phyloP scores from a whole-genome alignment of 1,140 invertebrate genomes.

The Drosophila bocqueti region DNA sequence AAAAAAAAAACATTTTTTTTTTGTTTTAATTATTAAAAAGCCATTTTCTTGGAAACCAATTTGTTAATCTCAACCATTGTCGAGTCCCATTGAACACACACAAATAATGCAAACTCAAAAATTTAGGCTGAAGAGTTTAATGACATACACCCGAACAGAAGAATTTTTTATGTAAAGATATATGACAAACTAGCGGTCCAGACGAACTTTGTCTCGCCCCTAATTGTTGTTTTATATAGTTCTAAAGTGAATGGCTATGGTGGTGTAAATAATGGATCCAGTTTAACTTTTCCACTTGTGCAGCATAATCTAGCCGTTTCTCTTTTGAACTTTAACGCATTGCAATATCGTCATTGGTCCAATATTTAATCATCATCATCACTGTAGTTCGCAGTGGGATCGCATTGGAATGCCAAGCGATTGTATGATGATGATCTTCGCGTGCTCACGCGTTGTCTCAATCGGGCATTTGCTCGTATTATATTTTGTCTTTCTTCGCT shows the following conservation, averaged over 20 bases:
- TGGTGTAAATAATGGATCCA: background rate
- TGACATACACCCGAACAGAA: too few species aligned
- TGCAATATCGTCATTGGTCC: conserved; percentile 24
- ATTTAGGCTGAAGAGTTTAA: too few species aligned
- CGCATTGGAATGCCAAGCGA: conserved; percentile 7
- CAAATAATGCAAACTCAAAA: too few species aligned
- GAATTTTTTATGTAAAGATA: too few species aligned
- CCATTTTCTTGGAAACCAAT: too few species aligned
- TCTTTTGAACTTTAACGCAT: conserved; percentile 44
- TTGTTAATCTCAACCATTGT: too few species aligned
- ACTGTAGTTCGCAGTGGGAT: background rate
- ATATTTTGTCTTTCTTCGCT: background rate
- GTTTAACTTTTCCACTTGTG: background rate
- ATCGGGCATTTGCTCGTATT: background rate
- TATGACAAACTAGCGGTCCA: too few species aligned
- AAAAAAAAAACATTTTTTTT: too few species aligned
- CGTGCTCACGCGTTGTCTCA: conserved; percentile 7
- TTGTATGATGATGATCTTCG: conserved; percentile 1
- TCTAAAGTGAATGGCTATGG: background rate
- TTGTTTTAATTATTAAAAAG: too few species aligned
- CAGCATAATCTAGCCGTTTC: conserved; percentile 44
- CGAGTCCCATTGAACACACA: too few species aligned
- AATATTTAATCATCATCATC: conserved; percentile 5
- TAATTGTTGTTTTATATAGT: too few species aligned
- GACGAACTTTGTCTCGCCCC: too few species aligned